Percentiles rank a stretch among this genome's conserved stretches.
Evolutionary conservation across 2,888 invertebrate genomes (phyloP).

Genomic region (Pachymerium ferrugineum): DNA sequence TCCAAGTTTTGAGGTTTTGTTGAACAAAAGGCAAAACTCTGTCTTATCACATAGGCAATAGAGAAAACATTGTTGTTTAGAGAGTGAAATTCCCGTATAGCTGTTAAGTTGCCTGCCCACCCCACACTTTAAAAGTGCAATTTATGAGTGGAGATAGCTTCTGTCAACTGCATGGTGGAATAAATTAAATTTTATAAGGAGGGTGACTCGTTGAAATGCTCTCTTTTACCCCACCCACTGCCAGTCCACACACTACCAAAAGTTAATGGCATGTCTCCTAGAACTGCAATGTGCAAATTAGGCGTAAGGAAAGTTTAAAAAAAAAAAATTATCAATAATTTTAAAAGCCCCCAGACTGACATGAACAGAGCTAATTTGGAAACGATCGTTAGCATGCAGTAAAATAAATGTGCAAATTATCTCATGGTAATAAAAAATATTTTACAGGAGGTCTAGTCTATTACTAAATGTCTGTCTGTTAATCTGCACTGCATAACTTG

Average conservation of each 20-base stretch:
- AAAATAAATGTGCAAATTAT: constrained; percentile 20
- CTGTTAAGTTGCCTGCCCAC: constrained; percentile 2
- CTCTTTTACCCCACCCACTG: constrained; percentile 12
- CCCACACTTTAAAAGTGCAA: constrained; percentile 19
- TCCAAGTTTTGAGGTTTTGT: constrained; percentile 9
- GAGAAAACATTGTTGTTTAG: constrained; percentile 19
- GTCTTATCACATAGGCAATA: constrained; percentile 15
- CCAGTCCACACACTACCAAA: constrained; percentile 17
- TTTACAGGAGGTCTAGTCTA: too few relatives aligned
- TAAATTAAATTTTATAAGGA: constrained; percentile 29
- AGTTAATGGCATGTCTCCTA: constrained; percentile 11
- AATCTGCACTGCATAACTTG: too few relatives aligned
- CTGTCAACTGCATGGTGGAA: constrained; percentile 28
- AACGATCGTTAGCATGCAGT: constrained; percentile 5
- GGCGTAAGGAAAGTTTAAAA: background rate
- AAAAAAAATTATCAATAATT: constrained; percentile 19
- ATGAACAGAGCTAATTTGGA: constrained; percentile 15
- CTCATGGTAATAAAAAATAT: too few relatives aligned
- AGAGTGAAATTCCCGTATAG: constrained; percentile 11
- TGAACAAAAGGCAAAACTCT: background rate
- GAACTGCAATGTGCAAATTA: constrained; percentile 18
- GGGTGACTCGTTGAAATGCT: constrained; percentile 21
- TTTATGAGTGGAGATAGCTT: constrained; percentile 26
- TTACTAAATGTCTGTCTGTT: too few relatives aligned
- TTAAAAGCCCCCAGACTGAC: constrained; percentile 18